Evolutionary conservation across 2,888 invertebrate genomes (phyloP).

Genomic region (Timandra comae): DNA sequence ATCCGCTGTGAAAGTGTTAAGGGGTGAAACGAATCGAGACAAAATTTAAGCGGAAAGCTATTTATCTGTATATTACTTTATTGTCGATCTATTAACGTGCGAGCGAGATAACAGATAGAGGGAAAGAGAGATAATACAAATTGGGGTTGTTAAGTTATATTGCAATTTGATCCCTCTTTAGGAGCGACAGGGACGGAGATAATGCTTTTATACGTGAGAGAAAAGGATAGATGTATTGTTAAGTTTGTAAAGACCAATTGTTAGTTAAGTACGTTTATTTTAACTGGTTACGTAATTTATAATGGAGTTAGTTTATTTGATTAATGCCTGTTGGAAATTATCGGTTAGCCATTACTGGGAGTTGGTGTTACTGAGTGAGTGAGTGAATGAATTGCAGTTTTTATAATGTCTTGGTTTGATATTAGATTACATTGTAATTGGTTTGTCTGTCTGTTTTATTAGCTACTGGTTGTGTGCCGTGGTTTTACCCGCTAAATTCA

Average conservation of each 20-base stretch:
- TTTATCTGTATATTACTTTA: constrained; percentile 75
- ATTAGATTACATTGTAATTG: too few relatives aligned
- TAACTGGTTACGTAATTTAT: constrained; percentile 46
- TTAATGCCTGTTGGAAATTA: constrained; percentile 50
- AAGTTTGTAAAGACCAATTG: constrained; percentile 47
- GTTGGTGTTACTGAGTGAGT: too few relatives aligned
- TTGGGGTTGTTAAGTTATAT: constrained; percentile 46
- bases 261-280: constrained; percentile 49
- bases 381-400: too few relatives aligned
- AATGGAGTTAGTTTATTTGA: constrained; percentile 34
- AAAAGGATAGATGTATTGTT: constrained; percentile 32
- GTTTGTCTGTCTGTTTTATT: too few relatives aligned
- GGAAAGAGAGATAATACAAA: constrained; percentile 40
- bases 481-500: too few relatives aligned
- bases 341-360: constrained; percentile 33
- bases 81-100: constrained; percentile 69
- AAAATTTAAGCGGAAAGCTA: constrained; percentile 73
- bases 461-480: too few relatives aligned
- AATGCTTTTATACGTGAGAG: constrained; percentile 6
- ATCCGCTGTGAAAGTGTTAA: constrained; percentile 45
- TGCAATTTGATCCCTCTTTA: constrained; percentile 34
- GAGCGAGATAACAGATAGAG: constrained; percentile 21
- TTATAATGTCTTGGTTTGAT: too few relatives aligned
- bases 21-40: constrained; percentile 66
- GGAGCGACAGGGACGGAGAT: constrained; percentile 12